Evolutionary conservation across 2,113 vertebrate genomes (phyloP), one percentile per base, ranked within the genome.

Genomic region (Chaetura pelagica): DNA sequence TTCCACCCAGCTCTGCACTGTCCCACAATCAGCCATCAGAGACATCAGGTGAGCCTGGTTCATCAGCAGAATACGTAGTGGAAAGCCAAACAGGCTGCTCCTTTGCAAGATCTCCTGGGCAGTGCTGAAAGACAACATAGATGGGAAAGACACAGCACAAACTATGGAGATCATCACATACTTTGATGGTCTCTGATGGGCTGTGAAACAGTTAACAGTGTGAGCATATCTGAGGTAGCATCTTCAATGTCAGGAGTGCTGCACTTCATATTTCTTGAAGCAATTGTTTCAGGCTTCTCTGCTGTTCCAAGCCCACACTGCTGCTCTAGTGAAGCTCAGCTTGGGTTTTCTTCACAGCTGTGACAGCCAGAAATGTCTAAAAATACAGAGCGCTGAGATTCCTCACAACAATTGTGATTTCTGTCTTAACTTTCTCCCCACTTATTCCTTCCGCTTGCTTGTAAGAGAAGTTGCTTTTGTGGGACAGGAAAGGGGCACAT

Each of bases 321-420:
- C 90, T 93, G 89, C 84, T 95, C 88, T 26, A 91, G 81, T 42
- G 66, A 84, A 92, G 66, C 77, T 96, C 93, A 94, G 77, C 84
- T 93, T 95, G 94, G 78, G 88, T 94, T 96, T 96, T 95, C 93
- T 94, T 96, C 96, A 94, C 94, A 94, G 93, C 87, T 97, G 85
- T 94, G 94, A 95, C 95, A 97, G 71, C 34, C 92, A 93, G 90
- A 87, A 34, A 87, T 69, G 49, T 73, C 93, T 94, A 87, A 96
- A 96, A 97, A 93, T 96, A 93, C 38, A 77, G 91, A 68, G 54
- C 58, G n/a, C 35, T 82, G 71, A 88, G 51, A 96, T 63, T 90
- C 87, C 59, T 94, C 73, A 35, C 66, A 95, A 73, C 24, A 89
- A 57, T 62, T 87, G 80, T 84, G 54, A 89, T 66, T 94, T 91